phyloP scores from a whole-genome alignment of 2,113 vertebrate genomes.

The Rallus limicola region DNA sequence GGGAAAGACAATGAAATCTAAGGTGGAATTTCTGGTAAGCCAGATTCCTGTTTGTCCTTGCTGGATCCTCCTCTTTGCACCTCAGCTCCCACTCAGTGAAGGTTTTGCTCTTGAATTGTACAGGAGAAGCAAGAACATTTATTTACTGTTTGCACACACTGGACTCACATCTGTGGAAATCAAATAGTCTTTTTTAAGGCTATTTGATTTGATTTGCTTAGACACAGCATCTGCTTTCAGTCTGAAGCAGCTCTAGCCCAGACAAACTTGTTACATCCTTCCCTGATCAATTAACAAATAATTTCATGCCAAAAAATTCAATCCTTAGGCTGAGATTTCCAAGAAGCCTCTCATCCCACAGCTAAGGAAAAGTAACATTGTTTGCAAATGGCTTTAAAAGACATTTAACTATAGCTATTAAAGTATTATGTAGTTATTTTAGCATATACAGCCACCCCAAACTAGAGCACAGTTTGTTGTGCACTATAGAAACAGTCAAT shows the following conservation, averaged over 20 bases:
- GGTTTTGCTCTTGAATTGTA: not conserved
- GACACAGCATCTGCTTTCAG: not conserved
- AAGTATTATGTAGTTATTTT: not conserved
- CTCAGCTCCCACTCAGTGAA: rapidly evolving
- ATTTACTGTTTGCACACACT: not conserved
- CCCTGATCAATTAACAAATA: not conserved
- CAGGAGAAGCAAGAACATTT: not conserved
- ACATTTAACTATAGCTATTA: not conserved
- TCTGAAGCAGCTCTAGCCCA: not conserved
- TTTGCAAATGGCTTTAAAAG: not conserved
- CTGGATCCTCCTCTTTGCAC: not conserved
- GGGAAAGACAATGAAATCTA: not conserved
- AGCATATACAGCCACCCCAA: not conserved
- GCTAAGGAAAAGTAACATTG: not conserved
- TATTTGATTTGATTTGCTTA: not conserved
- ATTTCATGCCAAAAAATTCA: not conserved
- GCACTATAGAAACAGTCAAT: not conserved
- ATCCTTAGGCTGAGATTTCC: not conserved
- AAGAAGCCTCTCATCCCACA: not conserved
- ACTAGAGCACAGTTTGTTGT: not conserved
- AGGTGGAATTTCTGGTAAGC: not conserved
- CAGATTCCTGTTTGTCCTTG: not conserved
- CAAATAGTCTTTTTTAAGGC: not conserved
- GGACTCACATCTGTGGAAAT: not conserved
- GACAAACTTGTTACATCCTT: not conserved